Conservation (phyloP, 2,113 vertebrate genomes). For the Muntiacus muntjak region DNA sequence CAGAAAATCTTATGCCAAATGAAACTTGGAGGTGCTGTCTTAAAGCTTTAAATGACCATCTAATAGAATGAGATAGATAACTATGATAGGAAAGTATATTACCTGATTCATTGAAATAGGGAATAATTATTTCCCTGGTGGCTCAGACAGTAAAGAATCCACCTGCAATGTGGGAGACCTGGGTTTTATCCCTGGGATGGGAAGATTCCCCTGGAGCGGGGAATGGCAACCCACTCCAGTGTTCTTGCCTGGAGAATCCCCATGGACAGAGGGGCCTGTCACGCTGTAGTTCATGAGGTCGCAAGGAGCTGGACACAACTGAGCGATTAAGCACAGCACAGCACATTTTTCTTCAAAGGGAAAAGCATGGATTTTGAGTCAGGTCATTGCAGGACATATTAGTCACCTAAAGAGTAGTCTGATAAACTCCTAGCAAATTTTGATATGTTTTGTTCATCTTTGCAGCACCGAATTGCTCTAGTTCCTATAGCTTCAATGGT, state of each 20-base stretch:
- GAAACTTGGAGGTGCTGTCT: background rate
- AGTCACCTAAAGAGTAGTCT: background rate
- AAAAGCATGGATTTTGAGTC: background rate
- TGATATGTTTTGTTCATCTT: background rate
- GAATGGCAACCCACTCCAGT: background rate
- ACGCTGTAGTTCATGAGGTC: accelerated
- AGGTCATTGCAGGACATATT: background rate
- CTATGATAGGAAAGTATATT: background rate
- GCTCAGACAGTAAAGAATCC: background rate
- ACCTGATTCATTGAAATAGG: background rate
- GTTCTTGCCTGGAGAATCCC: background rate
- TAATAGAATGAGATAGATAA: background rate
- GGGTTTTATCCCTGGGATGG: background rate
- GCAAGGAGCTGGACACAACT: background rate
- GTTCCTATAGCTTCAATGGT: background rate
- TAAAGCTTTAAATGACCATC: background rate
- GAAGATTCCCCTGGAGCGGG: background rate
- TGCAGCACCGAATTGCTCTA: background rate
- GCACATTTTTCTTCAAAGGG: background rate
- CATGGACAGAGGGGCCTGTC: background rate
- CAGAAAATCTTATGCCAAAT: background rate
- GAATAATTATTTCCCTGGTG: background rate
- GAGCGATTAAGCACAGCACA: background rate
- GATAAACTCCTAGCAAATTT: background rate
- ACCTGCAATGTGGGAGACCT: background rate